Evolutionary conservation across 2,113 vertebrate genomes (phyloP).

Genomic region (Melanotaenia duboulayi): DNA sequence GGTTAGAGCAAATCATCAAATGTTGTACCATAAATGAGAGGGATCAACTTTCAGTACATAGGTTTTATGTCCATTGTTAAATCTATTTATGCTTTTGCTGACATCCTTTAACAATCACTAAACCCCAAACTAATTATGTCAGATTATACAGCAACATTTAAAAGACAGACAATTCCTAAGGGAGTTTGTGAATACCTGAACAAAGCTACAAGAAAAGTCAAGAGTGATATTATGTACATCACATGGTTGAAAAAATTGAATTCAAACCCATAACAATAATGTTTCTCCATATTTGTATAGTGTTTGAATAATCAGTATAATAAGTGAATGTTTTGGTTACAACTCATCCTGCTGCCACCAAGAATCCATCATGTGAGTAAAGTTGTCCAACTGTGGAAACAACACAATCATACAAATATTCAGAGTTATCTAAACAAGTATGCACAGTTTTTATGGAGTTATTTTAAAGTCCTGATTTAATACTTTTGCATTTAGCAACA

Average conservation of each 20-base stretch:
- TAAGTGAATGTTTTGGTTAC: background rate
- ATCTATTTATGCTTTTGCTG: background rate
- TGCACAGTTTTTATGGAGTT: background rate
- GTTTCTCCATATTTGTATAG: background rate
- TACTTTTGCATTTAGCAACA: background rate
- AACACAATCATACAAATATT: no score
- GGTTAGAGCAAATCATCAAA: no score
- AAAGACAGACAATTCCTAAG: background rate
- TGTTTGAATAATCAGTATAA: background rate
- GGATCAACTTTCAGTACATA: no score
- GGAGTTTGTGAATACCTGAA: constrained; percentile 3
- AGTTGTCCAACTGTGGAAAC: no score
- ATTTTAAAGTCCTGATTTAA: background rate
- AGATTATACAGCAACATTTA: no score
- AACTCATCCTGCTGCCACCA: background rate
- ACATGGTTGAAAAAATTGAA: background rate
- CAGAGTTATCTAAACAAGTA: no score
- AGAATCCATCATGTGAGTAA: background rate
- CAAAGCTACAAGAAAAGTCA: background rate
- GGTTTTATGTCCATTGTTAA: background rate
- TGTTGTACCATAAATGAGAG: no score
- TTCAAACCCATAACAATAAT: background rate
- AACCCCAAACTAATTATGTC: background rate
- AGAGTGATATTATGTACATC: background rate
- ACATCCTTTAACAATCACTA: background rate